These are phyloP conservation scores for Hydroisotoma schaefferi DNA, from an alignment of 2,888 invertebrate genomes.

Conservation along the genomic window DNA sequence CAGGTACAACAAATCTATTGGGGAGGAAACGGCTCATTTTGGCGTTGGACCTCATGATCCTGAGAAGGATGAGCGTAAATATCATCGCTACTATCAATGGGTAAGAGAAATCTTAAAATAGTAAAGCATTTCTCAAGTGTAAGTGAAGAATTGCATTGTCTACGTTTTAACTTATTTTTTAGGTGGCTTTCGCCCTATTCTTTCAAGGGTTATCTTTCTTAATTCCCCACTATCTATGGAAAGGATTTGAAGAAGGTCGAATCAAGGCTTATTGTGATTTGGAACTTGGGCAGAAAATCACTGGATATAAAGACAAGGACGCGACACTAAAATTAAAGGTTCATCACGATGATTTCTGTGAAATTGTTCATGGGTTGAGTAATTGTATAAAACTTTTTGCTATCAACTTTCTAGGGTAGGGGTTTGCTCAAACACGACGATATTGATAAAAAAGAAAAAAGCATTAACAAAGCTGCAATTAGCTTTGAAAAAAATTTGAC, in stretches of 20 bases:
- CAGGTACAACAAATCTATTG: constrained; percentile 46
- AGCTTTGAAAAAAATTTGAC: constrained; percentile 39
- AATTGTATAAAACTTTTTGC: neutral
- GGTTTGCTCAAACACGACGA: constrained; percentile 12
- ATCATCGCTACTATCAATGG: constrained; percentile 57
- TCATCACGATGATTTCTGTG: neutral
- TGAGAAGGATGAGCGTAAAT: constrained; percentile 48
- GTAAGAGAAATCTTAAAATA: constrained; percentile 6
- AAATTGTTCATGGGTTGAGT: neutral
- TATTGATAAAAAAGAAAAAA: constrained; percentile 19
- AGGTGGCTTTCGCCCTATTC: constrained; percentile 52
- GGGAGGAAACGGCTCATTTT: constrained; percentile 50
- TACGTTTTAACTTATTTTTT: neutral
- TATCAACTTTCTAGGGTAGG: neutral
- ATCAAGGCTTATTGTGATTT: constrained; percentile 44
- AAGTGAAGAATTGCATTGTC: neutral
- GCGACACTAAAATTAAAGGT: too few species aligned
- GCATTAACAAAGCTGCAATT: constrained; percentile 31
- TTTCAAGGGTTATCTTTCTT: constrained; percentile 51
- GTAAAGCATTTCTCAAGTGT: neutral
- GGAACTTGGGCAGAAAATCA: constrained; percentile 35
- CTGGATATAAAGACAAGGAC: too few species aligned
- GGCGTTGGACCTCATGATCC: constrained; percentile 50
- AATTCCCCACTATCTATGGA: constrained; percentile 51
- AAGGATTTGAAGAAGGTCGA: constrained; percentile 49